Evolutionary conservation across 2,888 invertebrate species (phyloP).

Genomic region (Folsomia manolachei): DNA sequence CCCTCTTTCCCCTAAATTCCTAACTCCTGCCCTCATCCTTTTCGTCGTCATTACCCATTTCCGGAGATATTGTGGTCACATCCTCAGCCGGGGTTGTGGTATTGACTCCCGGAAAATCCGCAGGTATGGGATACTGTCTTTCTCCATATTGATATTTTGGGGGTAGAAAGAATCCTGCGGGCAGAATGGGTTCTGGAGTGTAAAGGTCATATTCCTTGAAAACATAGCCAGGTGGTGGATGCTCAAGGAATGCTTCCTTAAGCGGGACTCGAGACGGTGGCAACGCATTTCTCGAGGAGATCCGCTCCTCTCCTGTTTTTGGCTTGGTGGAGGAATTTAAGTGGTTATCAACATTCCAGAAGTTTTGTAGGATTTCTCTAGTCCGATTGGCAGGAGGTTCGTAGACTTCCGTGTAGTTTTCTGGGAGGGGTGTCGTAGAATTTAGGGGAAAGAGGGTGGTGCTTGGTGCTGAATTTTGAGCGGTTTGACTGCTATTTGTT

Average conservation of each 20-base stretch:
- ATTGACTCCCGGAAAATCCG: not conserved
- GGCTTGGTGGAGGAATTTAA: not conserved
- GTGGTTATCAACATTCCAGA: not conserved
- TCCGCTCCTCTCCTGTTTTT: not conserved
- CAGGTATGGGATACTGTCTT: not conserved
- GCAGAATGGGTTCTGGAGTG: constrained; percentile 24
- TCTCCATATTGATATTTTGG: constrained; percentile 22
- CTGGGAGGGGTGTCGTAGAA: not conserved
- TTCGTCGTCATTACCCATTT: too few relatives aligned
- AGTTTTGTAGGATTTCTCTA: not conserved
- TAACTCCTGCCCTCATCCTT: too few relatives aligned
- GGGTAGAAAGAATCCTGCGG: constrained; percentile 26
- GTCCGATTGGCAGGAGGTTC: not conserved
- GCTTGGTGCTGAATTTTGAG: too few relatives aligned
- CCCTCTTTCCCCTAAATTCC: too few relatives aligned
- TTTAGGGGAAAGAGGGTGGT: too few relatives aligned
- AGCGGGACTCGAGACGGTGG: constrained; percentile 26
- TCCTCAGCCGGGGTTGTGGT: too few relatives aligned
- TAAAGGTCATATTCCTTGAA: constrained; percentile 32
- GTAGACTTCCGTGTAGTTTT: not conserved
- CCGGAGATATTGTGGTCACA: too few relatives aligned
- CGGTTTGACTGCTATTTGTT: too few relatives aligned
- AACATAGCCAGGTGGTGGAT: constrained; percentile 37
- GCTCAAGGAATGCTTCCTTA: constrained; percentile 15
- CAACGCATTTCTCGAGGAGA: not conserved